These are phyloP conservation scores for Illadopsis cleaveri DNA, from an alignment of 2,113 vertebrate genomes.

Conservation along the genomic window DNA sequence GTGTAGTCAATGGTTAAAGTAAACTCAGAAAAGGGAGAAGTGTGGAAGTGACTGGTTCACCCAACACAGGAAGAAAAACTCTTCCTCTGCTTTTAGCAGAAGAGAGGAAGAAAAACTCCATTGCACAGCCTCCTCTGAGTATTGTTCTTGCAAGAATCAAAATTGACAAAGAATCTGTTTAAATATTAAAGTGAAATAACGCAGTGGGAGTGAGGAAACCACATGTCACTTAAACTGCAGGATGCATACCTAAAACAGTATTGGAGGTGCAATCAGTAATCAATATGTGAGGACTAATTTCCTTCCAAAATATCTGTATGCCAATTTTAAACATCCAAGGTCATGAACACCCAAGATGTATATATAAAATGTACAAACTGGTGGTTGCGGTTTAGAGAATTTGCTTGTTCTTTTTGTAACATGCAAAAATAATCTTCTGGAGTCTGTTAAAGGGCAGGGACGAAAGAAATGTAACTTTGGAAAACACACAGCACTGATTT, in stretches of 20 bases:
- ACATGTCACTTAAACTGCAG: background rate
- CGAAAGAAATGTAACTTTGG: background rate
- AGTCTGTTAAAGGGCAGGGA: background rate
- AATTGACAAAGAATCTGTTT: background rate
- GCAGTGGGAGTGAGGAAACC: background rate
- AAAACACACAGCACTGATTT: background rate
- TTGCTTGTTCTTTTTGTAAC: background rate
- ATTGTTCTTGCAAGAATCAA: background rate
- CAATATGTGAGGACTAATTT: background rate
- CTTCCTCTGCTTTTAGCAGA: background rate
- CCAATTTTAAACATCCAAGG: background rate
- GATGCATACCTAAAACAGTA: background rate
- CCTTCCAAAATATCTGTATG: background rate
- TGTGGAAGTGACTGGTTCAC: background rate
- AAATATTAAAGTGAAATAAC: background rate
- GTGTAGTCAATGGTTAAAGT: background rate
- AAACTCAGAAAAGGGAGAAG: background rate
- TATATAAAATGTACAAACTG: background rate
- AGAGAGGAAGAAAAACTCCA: background rate
- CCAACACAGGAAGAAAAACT: slow-evolving; percentile 7
- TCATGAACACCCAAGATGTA: background rate
- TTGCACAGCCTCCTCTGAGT: background rate
- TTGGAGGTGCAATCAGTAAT: background rate
- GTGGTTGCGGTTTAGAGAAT: background rate
- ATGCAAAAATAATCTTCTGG: background rate